Evolutionary conservation across 2,113 vertebrate species (phyloP).

Genomic region (Urocitellus parryii): DNA sequence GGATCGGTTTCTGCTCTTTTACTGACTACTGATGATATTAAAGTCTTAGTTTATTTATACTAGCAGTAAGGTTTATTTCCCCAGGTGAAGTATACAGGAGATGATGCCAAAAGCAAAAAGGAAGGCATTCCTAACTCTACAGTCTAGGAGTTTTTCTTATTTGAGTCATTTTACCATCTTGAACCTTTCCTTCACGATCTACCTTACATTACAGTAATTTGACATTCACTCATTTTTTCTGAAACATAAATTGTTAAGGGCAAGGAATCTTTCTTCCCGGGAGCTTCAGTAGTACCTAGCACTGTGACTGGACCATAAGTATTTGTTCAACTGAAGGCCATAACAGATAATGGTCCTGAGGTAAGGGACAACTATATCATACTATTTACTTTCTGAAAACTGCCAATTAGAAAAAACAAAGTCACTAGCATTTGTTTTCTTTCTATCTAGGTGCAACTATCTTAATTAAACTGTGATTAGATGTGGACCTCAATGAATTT

Average conservation of each 20-base stretch:
- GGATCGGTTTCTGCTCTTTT: background rate
- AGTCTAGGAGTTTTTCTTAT: background rate
- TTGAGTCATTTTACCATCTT: background rate
- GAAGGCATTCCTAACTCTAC: background rate
- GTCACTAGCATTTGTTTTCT: background rate
- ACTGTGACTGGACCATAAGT: background rate
- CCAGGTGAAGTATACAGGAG: background rate
- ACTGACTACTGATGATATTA: background rate
- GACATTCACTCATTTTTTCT: slow-evolving; percentile 1
- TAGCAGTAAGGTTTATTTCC: background rate
- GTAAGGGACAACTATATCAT: background rate
- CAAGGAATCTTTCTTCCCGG: background rate
- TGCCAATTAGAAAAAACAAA: background rate
- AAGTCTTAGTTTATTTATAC: background rate
- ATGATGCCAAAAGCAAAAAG: background rate
- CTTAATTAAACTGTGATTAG: slow-evolving; percentile 19
- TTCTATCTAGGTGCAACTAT: background rate
- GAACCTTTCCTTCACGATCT: background rate
- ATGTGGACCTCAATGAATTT: background rate
- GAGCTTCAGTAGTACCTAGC: background rate
- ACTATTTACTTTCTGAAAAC: slow-evolving; percentile 25
- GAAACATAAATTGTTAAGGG: background rate
- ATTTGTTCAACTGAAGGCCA: background rate
- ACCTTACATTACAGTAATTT: background rate
- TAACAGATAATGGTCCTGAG: background rate